phyloP scores from a whole-genome alignment of 1,140 invertebrate species.

The Brachystomella parvula region DNA sequence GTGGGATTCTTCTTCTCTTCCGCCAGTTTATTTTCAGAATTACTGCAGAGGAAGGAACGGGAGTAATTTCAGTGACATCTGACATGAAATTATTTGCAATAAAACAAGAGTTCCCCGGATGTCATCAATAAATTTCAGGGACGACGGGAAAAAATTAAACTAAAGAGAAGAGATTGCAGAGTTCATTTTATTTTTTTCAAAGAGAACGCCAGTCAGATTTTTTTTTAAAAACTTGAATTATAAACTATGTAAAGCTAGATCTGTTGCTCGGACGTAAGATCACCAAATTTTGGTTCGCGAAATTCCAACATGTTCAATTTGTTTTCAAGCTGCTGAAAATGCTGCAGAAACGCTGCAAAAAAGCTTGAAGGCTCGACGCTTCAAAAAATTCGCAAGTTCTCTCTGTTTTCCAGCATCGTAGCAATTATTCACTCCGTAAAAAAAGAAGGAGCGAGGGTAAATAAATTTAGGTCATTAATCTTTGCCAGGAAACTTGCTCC shows the following conservation, averaged over 20 bases:
- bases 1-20: not conserved
- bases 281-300: too few relatives aligned
- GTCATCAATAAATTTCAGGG: not conserved
- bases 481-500: conserved; percentile 26
- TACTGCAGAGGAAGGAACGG: not conserved
- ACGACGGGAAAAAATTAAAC: not conserved
- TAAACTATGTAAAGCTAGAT: too few relatives aligned
- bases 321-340: too few relatives aligned
- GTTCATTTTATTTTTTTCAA: too few relatives aligned
- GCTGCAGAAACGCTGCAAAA: too few relatives aligned
- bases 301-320: too few relatives aligned
- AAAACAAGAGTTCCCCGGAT: not conserved
- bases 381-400: conserved; percentile 1
- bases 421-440: conserved; percentile 29
- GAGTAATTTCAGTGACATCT: not conserved
- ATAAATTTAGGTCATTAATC: conserved; percentile 35
- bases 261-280: too few relatives aligned
- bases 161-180: not conserved
- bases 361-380: not conserved
- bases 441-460: conserved; percentile 2
- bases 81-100: conserved; percentile 10
- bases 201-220: too few relatives aligned
- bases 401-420: not conserved
- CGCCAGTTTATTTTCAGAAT: not conserved
- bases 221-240: too few relatives aligned